Evolutionary conservation across 2,113 vertebrate genomes (phyloP).

Genomic region (Aplodontia rufa): DNA sequence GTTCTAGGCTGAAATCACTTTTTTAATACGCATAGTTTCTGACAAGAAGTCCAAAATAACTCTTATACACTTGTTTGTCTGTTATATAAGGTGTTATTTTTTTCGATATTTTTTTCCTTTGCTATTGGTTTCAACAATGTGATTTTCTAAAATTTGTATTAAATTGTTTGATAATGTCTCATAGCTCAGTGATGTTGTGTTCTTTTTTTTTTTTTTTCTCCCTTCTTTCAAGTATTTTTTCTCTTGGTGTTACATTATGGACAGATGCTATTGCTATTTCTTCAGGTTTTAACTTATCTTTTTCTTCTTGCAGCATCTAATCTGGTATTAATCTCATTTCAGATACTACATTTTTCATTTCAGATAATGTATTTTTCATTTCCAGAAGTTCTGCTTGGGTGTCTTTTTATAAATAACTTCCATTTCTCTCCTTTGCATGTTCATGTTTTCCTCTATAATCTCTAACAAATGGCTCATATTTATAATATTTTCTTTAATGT

Average conservation of each 20-base stretch:
- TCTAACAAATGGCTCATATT: not conserved
- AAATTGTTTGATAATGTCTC: not conserved
- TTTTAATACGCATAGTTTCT: not conserved
- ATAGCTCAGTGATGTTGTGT: not conserved
- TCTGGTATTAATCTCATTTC: not conserved
- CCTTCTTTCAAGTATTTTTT: not conserved
- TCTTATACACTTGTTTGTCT: not conserved
- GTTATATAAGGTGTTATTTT: not conserved
- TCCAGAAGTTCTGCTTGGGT: constrained; percentile 30
- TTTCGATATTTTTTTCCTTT: not conserved
- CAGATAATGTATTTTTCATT: not conserved
- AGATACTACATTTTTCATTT: not conserved
- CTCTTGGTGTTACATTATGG: constrained; percentile 1
- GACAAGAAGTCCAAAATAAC: not conserved
- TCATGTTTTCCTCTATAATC: not conserved
- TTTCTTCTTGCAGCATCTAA: not conserved
- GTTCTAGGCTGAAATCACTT: not conserved
- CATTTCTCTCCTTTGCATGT: not conserved
- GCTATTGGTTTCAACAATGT: not conserved
- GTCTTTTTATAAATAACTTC: constrained; percentile 18
- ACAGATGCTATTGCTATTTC: not conserved
- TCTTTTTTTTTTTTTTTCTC: too few species aligned
- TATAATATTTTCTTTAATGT: constrained; percentile 27
- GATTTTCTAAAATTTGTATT: constrained; percentile 10
- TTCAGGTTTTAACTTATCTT: not conserved